Evolutionary conservation across 2,113 vertebrate species (phyloP).

Genomic region (Sphaerodactylus townsendi): DNA sequence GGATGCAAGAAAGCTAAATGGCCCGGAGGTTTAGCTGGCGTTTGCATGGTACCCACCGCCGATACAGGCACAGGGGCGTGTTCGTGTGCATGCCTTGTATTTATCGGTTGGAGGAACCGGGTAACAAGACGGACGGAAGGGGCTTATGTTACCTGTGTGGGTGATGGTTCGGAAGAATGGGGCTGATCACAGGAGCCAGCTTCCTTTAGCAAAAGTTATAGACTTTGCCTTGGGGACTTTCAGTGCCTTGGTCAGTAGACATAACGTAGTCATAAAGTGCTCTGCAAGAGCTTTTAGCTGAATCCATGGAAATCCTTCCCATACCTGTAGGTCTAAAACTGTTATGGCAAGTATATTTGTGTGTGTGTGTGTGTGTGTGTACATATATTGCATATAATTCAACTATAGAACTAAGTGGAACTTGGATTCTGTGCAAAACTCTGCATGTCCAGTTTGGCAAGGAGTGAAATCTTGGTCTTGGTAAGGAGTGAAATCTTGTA

Average conservation of each 20-base stretch:
- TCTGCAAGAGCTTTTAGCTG: neutral
- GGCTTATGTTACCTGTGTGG: too few species aligned
- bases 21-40: neutral
- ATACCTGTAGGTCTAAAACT: too few species aligned
- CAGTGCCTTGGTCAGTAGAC: neutral
- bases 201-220: neutral
- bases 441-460: neutral
- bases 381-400: neutral
- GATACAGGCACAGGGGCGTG: constrained; percentile 46
- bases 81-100: constrained; percentile 30
- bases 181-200: too few species aligned
- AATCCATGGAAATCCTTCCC: too few species aligned
- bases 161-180: too few species aligned
- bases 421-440: neutral
- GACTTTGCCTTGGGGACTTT: neutral
- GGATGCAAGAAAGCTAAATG: constrained; percentile 7
- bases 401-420: neutral
- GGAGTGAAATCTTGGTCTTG: neutral
- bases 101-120: neutral
- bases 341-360: too few species aligned
- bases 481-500: too few species aligned
- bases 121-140: neutral
- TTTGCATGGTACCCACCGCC: constrained; percentile 29
- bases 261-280: neutral
- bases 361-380: too few species aligned